phyloP scores from a whole-genome alignment of 2,113 vertebrate species.

The Hiodon alosoides region DNA sequence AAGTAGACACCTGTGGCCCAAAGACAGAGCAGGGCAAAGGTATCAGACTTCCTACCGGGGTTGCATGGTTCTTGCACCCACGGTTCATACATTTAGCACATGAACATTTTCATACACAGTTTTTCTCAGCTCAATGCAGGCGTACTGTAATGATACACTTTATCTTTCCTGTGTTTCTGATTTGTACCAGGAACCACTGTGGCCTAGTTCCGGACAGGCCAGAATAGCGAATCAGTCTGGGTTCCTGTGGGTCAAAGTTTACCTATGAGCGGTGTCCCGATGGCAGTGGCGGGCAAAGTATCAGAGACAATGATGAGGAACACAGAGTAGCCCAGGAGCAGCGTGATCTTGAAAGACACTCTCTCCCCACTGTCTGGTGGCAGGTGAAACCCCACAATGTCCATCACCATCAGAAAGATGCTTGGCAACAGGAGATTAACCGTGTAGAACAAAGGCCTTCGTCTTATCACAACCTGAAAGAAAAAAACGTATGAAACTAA shows the following conservation, averaged over 20 bases:
- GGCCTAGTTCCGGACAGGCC: too few relatives aligned
- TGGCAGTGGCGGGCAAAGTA: conserved; percentile 85
- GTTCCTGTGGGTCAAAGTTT: conserved; percentile 10
- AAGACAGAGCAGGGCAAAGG: neutral
- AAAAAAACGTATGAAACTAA: neutral
- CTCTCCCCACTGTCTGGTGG: conserved; percentile 92
- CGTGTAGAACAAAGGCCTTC: conserved; percentile 87
- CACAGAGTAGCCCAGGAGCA: conserved; percentile 93
- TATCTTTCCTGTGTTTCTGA: too few relatives aligned
- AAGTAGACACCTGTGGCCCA: conserved; percentile 80
- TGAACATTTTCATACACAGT: too few relatives aligned
- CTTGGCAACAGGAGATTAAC: conserved; percentile 91
- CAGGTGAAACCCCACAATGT: conserved; percentile 93
- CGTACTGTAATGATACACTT: too few relatives aligned
- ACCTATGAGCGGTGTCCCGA: conserved; percentile 91
- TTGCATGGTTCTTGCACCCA: too few relatives aligned
- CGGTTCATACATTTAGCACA: too few relatives aligned
- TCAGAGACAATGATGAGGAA: conserved; percentile 97
- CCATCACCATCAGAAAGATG: conserved; percentile 94
- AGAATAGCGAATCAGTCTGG: too few relatives aligned
- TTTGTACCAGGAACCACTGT: too few relatives aligned
- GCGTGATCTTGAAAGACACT: conserved; percentile 96
- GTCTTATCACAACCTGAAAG: conserved; percentile 84
- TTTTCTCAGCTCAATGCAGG: too few relatives aligned
- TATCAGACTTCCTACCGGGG: neutral